Conservation (phyloP, 2,797 vertebrate genomes). For the Anas flavirostris region DNA sequence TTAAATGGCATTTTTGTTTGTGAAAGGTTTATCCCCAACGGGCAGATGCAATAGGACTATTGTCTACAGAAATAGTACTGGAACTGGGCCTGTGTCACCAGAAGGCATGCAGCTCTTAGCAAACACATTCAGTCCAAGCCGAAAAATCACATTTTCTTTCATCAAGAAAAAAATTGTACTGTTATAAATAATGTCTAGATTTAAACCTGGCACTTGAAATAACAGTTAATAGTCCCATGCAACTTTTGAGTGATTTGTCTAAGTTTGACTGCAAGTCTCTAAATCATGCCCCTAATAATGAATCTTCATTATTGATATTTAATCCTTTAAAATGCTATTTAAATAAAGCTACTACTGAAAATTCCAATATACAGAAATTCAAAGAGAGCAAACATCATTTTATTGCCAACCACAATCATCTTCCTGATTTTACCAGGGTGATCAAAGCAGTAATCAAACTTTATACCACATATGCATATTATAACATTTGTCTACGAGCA, state of each 20-base stretch:
- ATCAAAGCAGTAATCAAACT: background rate
- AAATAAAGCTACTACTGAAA: background rate
- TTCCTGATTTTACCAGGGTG: background rate
- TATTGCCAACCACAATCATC: background rate
- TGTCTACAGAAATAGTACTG: background rate
- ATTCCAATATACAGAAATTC: background rate
- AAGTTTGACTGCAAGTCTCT: background rate
- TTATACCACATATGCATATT: background rate
- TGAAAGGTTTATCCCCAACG: background rate
- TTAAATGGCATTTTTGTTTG: background rate
- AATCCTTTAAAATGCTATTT: background rate
- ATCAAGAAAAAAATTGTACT: background rate
- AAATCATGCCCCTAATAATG: background rate
- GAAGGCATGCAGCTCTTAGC: background rate
- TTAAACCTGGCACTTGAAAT: background rate
- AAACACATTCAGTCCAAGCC: background rate
- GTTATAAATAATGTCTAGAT: background rate
- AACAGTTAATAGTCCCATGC: background rate
- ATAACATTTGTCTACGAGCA: background rate
- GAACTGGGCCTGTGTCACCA: background rate
- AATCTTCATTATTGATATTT: background rate
- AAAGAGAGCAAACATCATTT: background rate
- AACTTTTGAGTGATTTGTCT: background rate
- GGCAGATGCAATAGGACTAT: background rate
- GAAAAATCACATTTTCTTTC: background rate